A percentile compares a stretch with the other conserved stretches of the same genome.
Conservation (phyloP, 2,888 invertebrate genomes). For the Acronicta aceris region DNA sequence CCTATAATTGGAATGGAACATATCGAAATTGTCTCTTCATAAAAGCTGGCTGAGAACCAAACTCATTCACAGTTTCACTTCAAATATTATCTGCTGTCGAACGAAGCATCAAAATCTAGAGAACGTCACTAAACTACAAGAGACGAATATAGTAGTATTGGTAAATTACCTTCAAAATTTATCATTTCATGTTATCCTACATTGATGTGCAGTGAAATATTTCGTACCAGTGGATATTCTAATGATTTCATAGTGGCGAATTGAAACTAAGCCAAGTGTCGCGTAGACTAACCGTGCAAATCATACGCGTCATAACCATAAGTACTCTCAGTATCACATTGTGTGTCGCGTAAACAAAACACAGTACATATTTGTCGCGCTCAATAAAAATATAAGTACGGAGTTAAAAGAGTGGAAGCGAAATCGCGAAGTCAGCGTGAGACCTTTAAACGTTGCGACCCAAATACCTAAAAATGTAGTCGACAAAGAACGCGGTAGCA, state of each 20-base stretch:
- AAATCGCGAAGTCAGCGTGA: slow-evolving; percentile 58
- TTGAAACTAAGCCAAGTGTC: slow-evolving; percentile 81
- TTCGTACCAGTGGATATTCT: slow-evolving; percentile 61
- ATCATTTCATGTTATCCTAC: slow-evolving; percentile 42
- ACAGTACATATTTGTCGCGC: slow-evolving; percentile 39
- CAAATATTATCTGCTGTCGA: slow-evolving; percentile 21
- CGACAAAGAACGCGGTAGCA: slow-evolving; percentile 50
- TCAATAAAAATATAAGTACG: slow-evolving; percentile 65
- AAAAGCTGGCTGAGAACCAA: slow-evolving; percentile 74
- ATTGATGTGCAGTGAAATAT: slow-evolving; percentile 59
- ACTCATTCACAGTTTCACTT: slow-evolving; percentile 41
- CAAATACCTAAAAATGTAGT: slow-evolving; percentile 72
- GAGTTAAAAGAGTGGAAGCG: slow-evolving; percentile 64
- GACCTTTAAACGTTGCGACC: slow-evolving; percentile 63
- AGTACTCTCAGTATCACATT: slow-evolving; percentile 67
- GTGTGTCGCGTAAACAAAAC: slow-evolving; percentile 66
- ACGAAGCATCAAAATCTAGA: slow-evolving; percentile 12
- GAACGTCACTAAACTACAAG: slow-evolving; percentile 2
- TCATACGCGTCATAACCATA: slow-evolving; percentile 68
- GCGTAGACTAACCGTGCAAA: slow-evolving; percentile 68
- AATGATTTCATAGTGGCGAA: slow-evolving; percentile 64
- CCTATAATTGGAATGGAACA: slow-evolving; percentile 70
- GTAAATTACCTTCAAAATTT: slow-evolving; percentile 40
- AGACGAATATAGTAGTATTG: not conserved
- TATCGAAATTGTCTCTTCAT: slow-evolving; percentile 72